Evolutionary conservation across 2,888 invertebrate species (phyloP).

Genomic region (Hipparchia semele): DNA sequence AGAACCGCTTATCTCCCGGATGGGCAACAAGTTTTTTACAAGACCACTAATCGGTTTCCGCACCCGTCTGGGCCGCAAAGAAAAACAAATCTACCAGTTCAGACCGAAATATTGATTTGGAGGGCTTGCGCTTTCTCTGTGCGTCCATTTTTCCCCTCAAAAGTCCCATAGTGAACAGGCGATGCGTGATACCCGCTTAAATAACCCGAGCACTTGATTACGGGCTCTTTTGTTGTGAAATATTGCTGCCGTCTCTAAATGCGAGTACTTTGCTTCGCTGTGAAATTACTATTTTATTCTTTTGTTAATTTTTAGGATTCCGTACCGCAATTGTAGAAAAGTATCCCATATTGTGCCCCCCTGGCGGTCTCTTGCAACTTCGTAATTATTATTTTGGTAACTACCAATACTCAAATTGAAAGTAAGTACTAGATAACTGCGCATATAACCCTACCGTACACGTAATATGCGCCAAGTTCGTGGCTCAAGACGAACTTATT

Average conservation of each 20-base stretch:
- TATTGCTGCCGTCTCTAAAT: slow-evolving; percentile 10
- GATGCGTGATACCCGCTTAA: slow-evolving; percentile 39
- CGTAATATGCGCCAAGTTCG: no score
- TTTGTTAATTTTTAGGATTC: slow-evolving; percentile 11
- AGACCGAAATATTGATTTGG: slow-evolving; percentile 25
- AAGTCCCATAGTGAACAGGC: slow-evolving; percentile 31
- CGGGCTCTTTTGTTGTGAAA: slow-evolving; percentile 29
- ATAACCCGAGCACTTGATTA: slow-evolving; percentile 35
- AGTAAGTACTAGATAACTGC: no score
- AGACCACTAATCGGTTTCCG: neutral
- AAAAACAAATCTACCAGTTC: slow-evolving; percentile 10
- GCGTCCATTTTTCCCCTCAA: slow-evolving; percentile 31
- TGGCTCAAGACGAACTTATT: no score
- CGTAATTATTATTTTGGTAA: no score
- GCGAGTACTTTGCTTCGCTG: slow-evolving; percentile 11
- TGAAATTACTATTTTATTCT: slow-evolving; percentile 24
- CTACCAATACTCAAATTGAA: no score
- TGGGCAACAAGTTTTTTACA: neutral
- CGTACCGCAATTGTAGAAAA: neutral
- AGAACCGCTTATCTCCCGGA: no score
- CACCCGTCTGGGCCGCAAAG: slow-evolving; percentile 5
- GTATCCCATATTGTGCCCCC: no score
- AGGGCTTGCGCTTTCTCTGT: slow-evolving; percentile 6
- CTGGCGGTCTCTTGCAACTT: no score
- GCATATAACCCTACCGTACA: no score